Percentiles rank a stretch among this genome's conserved stretches.
Evolutionary conservation across 1,140 invertebrate species (phyloP).

Genomic region (Drosophila lini): DNA sequence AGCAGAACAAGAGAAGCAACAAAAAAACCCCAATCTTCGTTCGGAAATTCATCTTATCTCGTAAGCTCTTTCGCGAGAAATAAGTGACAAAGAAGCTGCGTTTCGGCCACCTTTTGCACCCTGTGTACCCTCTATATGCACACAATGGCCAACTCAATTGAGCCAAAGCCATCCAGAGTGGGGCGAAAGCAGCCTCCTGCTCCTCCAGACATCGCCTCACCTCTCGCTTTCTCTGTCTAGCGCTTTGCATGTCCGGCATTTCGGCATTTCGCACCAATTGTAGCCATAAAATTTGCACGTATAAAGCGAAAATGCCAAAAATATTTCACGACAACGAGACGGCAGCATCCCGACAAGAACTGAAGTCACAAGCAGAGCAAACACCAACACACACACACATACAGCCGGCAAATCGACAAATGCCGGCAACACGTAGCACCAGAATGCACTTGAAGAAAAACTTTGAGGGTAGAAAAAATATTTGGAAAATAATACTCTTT

Average conservation of each 20-base stretch:
- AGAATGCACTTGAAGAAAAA: conserved; percentile 1
- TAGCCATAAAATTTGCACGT: conserved; percentile 80
- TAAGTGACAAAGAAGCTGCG: conserved; percentile 26
- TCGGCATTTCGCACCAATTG: conserved; percentile 75
- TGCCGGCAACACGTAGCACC: conserved; percentile 76
- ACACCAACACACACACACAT: conserved; percentile 33
- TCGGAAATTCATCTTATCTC: conserved; percentile 22
- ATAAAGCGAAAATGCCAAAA: conserved; percentile 80
- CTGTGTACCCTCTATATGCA: conserved; percentile 23
- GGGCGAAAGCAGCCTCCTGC: conserved; percentile 14
- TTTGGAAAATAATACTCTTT: neutral
- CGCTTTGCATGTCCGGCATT: conserved; percentile 78
- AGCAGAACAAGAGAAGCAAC: conserved; percentile 1
- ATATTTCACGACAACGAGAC: conserved; percentile 76
- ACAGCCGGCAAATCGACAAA: conserved; percentile 58
- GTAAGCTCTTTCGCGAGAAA: conserved; percentile 25
- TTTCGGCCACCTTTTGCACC: conserved; percentile 39
- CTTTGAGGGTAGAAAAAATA: neutral
- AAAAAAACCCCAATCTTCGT: conserved; percentile 32
- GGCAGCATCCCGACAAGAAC: conserved; percentile 40
- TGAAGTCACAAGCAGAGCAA: conserved; percentile 43
- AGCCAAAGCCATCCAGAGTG: conserved; percentile 37
- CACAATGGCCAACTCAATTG: conserved; percentile 42
- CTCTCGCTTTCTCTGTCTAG: neutral
- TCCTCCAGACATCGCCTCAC: conserved; percentile 38